Evolutionary conservation across 2,888 invertebrate species (phyloP), one percentile per base, ranked within the genome.

Genomic region (Epinotia bilunana): DNA sequence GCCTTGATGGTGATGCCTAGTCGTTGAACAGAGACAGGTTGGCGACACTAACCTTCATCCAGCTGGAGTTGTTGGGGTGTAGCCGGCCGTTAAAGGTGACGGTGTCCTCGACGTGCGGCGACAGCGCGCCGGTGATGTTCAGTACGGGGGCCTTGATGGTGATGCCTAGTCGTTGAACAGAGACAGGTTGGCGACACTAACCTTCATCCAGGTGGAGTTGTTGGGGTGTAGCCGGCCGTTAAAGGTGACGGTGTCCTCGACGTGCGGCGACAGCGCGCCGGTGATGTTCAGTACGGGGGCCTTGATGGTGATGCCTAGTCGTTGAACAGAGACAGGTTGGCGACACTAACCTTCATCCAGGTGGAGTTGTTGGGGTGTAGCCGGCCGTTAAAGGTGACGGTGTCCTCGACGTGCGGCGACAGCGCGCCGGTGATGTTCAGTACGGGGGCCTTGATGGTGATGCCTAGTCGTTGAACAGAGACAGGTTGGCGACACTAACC

Each of bases 191-290:
- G 9, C 39, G 39, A 39, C 16, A 9, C 43, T 3, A 43, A 99
- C 99, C 97, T 99, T 99, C 97, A 99, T 98, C 98, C 99, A 99
- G 77, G 99, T 98, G 63, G 99, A 98, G 88, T 97, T 98, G 82
- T 97, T 96, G 7, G 99, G 99, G 92, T 99, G 97, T 85, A 99
- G 95, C 72, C 99, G 96, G n/a, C 98, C 97, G 90, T 99, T 99
- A 92, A 99, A 97, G 69, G 98, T 98, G 75, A 99, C 98, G 2
- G 99, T 98, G 87, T 99, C 99, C 78, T 99, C 98, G 73, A 98
- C 97, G 90, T 99, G 99, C 0, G 99, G 99, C 78, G 99, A 99
- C 83, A 97, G 94, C 55, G 98, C 96, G 57, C 99, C 99, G 63
- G 99, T 99, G 80, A 99, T 96, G 92, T 99, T 98, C 86, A 99